phyloP scores from a whole-genome alignment of 2,113 vertebrate genomes.

The Strigops habroptila region DNA sequence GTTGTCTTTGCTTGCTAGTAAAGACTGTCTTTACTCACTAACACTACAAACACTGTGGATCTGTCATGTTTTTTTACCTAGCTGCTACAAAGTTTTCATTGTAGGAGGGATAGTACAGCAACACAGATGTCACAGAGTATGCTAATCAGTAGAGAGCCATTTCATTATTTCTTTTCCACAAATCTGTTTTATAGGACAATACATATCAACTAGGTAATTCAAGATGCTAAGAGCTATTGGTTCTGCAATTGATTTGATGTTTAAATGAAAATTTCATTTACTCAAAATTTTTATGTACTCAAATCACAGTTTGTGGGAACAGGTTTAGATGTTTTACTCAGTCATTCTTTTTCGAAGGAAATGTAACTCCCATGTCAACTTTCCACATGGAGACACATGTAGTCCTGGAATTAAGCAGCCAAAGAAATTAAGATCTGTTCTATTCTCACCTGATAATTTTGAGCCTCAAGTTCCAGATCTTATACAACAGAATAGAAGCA shows the following conservation, averaged over 20 bases:
- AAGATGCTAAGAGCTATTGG: not conserved
- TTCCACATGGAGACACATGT: not conserved
- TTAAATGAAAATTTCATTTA: not conserved
- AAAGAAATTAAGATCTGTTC: not conserved
- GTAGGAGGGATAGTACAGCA: not conserved
- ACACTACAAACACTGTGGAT: not conserved
- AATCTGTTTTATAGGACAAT: not conserved
- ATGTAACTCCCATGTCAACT: not conserved
- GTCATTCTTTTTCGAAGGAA: not conserved
- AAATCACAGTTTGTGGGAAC: fast-evolving
- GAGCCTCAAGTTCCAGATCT: not conserved
- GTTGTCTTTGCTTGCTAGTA: not conserved
- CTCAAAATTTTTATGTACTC: not conserved
- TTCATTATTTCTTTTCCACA: not conserved
- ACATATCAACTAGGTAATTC: not conserved
- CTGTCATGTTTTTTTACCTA: not conserved
- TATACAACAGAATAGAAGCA: not conserved
- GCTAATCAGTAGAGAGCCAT: not conserved
- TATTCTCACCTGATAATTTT: not conserved
- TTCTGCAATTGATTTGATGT: not conserved
- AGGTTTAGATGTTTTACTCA: not conserved
- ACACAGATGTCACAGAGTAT: not conserved
- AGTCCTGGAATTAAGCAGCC: not conserved
- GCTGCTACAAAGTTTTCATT: not conserved
- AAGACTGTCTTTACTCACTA: not conserved